Base-by-base conservation (phyloP, 2,888 invertebrate species). In the Drosophila incognita region DNA sequence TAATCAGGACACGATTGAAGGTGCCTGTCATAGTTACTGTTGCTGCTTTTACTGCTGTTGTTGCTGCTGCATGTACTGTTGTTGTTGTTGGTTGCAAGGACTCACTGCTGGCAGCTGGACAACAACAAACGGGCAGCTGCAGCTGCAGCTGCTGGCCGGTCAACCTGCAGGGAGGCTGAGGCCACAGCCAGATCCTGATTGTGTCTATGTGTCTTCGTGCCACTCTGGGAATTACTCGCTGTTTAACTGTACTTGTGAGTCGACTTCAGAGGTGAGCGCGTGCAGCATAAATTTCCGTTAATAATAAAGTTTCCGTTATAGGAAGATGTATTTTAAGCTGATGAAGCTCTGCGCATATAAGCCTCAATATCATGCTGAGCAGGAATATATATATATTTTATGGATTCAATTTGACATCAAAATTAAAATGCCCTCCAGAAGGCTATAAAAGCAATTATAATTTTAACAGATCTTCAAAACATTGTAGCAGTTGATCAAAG, bases 1-100 rank as follows among this genome's bases (percentile, higher is more conserved):
- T 89, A 87, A 89, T 64, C 88, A 88, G 83, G 76, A 88, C 82
- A 81, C 68, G 78, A 83, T 64, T 82, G 89, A 78, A 85, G 86
- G 81, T 81, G 71, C 73, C 82, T 82, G 69, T 73, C 59, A 63
- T 33, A 15, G 46, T 21, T 24, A 46, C 24, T 76, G 67, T 69
- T 66, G 59, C 64, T 70, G 70, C 54, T 58, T 10, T 33, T 33
- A 27, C 33, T 49, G 57, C 38, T 60, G 46, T 51, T 36, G 36
- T 3, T 15, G 15, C 6, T 35, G 35, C 35, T 35, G 2, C 27
- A 27, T 27, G 27, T 27, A 3, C 27, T 21, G 46, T 21, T 46
- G 15, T 46, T 46, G 21, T 8, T 46, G 46, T 21, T 46, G 7
- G 46, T 46, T 24, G 46, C 86, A 83, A 84, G 81, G 83, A 77